Conservation (phyloP, 2,113 vertebrate genomes). For the Sebastes fasciatus region DNA sequence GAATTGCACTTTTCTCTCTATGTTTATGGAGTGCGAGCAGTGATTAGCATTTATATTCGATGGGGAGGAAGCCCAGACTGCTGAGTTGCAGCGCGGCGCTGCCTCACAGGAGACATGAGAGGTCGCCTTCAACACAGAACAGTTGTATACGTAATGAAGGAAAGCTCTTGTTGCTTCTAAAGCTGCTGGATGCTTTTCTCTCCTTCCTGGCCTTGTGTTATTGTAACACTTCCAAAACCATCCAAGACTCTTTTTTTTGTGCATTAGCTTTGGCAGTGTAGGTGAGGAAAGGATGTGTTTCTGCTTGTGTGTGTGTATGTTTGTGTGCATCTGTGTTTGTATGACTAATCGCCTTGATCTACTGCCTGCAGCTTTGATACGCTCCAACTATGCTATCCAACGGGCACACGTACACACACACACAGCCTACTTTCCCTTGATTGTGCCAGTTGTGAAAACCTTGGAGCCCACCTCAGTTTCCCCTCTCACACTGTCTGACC, state of each 20-base stretch:
- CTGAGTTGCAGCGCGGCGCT: conserved; percentile 63
- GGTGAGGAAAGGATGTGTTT: conserved; percentile 55
- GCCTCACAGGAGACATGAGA: conserved; percentile 72
- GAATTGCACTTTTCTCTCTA: conserved; percentile 74
- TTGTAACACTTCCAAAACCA: conserved; percentile 78
- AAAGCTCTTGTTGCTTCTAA: conserved; percentile 72
- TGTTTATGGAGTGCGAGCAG: conserved; percentile 80
- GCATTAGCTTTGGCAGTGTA: conserved; percentile 74
- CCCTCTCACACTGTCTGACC: conserved; percentile 54
- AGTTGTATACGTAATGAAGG: conserved; percentile 81
- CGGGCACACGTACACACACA: conserved; percentile 14
- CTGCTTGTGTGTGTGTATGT: conserved; percentile 43
- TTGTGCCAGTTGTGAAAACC: conserved; percentile 61
- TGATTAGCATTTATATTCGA: conserved; percentile 84
- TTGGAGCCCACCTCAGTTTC: conserved; percentile 52
- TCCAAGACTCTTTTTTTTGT: conserved; percentile 56
- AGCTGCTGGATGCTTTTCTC: conserved; percentile 61
- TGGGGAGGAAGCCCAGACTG: conserved; percentile 76
- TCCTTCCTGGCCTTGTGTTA: conserved; percentile 74
- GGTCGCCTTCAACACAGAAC: conserved; percentile 77
- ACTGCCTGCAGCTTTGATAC: conserved; percentile 57
- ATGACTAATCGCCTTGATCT: conserved; percentile 54
- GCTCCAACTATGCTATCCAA: conserved; percentile 28
- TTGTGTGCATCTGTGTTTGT: conserved; percentile 59
- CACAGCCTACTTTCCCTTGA: conserved; percentile 43